These are phyloP conservation scores for Peucedramus taeniatus DNA, from an alignment of 2,113 vertebrate species.

Conservation along the genomic window DNA sequence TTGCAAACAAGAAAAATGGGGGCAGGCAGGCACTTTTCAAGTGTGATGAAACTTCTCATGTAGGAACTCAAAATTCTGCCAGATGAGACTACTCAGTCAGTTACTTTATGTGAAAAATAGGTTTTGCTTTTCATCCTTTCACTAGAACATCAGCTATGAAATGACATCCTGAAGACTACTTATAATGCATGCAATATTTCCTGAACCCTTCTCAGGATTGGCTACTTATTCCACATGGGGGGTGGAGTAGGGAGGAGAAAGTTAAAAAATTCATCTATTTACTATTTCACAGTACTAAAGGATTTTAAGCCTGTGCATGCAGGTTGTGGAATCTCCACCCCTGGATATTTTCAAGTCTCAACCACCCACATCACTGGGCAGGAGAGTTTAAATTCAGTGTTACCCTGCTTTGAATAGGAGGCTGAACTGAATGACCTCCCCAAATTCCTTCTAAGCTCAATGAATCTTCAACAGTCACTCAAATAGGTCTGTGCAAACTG, in stretches of 20 bases:
- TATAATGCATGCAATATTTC: background rate
- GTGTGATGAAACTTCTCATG: background rate
- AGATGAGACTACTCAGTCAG: background rate
- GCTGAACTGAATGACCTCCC: background rate
- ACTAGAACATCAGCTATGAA: background rate
- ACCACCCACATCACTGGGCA: background rate
- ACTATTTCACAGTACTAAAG: background rate
- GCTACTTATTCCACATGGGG: background rate
- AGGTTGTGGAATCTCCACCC: background rate
- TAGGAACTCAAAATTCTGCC: background rate
- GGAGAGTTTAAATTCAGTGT: background rate
- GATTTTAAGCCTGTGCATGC: background rate
- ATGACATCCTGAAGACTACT: background rate
- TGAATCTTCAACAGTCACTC: background rate
- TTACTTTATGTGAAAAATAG: background rate
- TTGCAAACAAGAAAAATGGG: background rate
- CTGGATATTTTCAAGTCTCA: background rate
- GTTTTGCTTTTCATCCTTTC: background rate
- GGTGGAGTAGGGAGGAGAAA: accelerated
- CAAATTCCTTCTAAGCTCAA: background rate
- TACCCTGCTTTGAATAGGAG: background rate
- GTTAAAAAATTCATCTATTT: background rate
- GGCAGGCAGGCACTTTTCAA: background rate
- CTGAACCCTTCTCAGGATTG: background rate
- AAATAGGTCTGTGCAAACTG: background rate